Evolutionary conservation across 2,797 vertebrate species (phyloP).

Genomic region (Prionace glauca): DNA sequence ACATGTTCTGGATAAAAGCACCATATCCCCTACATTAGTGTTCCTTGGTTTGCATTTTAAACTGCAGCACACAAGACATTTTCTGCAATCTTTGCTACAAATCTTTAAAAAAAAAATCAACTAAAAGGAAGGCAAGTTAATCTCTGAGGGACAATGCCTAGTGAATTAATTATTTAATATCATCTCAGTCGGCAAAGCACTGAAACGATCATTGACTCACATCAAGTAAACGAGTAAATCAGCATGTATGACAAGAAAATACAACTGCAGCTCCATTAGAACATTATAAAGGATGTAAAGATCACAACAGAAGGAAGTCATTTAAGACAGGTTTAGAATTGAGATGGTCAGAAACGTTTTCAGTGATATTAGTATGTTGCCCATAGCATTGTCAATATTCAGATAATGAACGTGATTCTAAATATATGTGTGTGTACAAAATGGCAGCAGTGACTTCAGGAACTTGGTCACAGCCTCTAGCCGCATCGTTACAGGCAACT

Average conservation of each 20-base stretch:
- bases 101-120: not conserved
- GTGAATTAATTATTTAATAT: constrained; percentile 31
- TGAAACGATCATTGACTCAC: not conserved
- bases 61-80: not conserved
- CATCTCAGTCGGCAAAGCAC: constrained; percentile 1
- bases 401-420: not conserved
- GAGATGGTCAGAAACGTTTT: not conserved
- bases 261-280: not conserved
- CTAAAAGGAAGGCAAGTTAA: not conserved
- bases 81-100: constrained; percentile 18
- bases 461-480: not conserved
- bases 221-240: constrained; percentile 28
- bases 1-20: not conserved
- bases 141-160: not conserved
- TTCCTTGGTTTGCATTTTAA: not conserved
- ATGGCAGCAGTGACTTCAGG: not conserved
- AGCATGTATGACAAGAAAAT: constrained; percentile 20
- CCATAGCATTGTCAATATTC: not conserved
- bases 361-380: not conserved
- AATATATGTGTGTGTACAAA: not conserved
- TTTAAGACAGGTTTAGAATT: constrained; percentile 7
- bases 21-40: not conserved
- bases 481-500: not conserved
- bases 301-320: not conserved
- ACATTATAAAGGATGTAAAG: not conserved